Evolutionary conservation across 2,888 invertebrate species (phyloP).

Genomic region (Agrotis exclamationis): DNA sequence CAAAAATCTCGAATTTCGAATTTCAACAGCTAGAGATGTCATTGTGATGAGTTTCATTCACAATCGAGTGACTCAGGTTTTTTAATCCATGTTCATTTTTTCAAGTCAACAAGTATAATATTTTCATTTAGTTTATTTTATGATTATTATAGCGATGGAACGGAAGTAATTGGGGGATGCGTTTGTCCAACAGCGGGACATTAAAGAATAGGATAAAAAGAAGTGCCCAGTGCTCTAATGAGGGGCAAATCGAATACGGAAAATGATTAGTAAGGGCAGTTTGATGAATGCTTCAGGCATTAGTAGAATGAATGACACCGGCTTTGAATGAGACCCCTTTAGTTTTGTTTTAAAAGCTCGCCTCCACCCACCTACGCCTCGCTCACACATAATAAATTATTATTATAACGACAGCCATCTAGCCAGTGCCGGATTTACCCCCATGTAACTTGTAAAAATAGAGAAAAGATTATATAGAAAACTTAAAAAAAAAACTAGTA

Average conservation of each 20-base stretch:
- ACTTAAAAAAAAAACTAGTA: neutral
- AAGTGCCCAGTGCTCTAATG: too few species aligned
- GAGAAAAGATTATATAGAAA: neutral
- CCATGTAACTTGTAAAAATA: neutral
- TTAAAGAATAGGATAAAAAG: too few species aligned
- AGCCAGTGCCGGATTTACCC: too few species aligned
- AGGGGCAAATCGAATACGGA: neutral
- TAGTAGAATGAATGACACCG: neutral
- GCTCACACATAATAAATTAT: too few species aligned
- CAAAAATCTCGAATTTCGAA: slow-evolving; percentile 8
- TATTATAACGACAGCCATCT: too few species aligned
- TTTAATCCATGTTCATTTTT: neutral
- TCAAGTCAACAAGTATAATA: neutral
- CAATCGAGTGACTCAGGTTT: slow-evolving; percentile 20
- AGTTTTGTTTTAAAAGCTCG: too few species aligned
- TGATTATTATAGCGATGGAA: too few species aligned
- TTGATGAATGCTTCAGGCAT: neutral
- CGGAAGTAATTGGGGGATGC: too few species aligned
- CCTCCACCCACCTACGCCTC: too few species aligned
- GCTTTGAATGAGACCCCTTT: neutral
- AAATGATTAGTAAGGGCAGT: neutral
- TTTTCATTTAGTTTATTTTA: neutral
- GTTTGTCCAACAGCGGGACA: too few species aligned
- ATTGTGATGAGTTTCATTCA: neutral
- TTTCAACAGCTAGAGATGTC: slow-evolving; percentile 35